Percentiles rank a stretch among this genome's conserved stretches.
Conservation (phyloP, 2,113 vertebrate genomes). For the Notiomystis cincta region DNA sequence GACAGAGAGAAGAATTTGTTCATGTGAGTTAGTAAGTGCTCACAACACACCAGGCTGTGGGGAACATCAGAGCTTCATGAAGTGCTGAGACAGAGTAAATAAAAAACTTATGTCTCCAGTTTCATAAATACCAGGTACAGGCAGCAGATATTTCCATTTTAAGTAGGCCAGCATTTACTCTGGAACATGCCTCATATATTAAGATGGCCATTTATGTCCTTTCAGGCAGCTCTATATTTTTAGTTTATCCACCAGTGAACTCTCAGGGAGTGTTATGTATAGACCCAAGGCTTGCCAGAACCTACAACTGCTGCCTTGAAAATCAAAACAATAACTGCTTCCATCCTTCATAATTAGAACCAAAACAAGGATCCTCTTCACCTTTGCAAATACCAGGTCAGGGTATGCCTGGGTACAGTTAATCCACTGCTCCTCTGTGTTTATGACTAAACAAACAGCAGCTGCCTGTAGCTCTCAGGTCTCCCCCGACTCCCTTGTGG, state of each 20-base stretch:
- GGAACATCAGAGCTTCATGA: not conserved
- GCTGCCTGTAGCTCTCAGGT: slow-evolving; percentile 48
- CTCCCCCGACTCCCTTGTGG: slow-evolving; percentile 22
- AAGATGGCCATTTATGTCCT: not conserved
- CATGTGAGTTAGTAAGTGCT: not conserved
- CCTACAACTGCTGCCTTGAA: not conserved
- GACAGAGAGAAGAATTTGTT: not conserved
- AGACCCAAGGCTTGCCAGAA: not conserved
- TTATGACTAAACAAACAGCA: slow-evolving; percentile 59
- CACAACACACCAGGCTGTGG: not conserved
- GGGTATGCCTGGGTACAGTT: slow-evolving; percentile 22
- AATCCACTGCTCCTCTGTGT: slow-evolving; percentile 41
- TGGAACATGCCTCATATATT: slow-evolving; percentile 36
- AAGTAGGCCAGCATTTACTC: slow-evolving; percentile 38
- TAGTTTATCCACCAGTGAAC: slow-evolving; percentile 17
- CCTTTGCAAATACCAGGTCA: slow-evolving; percentile 41
- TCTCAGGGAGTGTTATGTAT: not conserved
- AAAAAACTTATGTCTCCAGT: slow-evolving; percentile 8
- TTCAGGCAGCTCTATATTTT: slow-evolving; percentile 36
- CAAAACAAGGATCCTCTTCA: slow-evolving; percentile 22
- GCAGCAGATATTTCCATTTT: slow-evolving; percentile 45
- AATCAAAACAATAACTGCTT: not conserved
- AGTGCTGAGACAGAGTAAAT: not conserved
- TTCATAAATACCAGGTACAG: not conserved
- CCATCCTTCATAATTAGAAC: slow-evolving; percentile 12